phyloP scores from a whole-genome alignment of 1,140 invertebrate genomes.

The Macrobrachium rosenbergii region DNA sequence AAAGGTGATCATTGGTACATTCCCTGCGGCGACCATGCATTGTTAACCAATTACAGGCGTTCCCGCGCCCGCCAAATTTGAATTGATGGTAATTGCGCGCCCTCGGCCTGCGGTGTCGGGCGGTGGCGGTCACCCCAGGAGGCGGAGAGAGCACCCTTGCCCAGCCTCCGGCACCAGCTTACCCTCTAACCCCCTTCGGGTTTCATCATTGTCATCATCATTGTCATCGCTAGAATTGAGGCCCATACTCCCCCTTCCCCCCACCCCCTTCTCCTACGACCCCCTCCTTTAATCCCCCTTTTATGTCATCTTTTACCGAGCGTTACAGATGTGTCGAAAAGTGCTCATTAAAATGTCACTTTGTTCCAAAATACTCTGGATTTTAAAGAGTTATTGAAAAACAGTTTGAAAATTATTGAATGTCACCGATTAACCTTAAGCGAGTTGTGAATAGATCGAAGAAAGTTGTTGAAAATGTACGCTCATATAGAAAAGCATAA shows the following conservation, averaged over 20 bases:
- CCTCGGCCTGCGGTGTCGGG: slow-evolving; percentile 39
- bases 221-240: background rate
- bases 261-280: background rate
- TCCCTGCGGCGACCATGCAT: slow-evolving; percentile 38
- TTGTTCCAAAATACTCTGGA: too few species aligned
- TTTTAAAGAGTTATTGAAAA: too few species aligned
- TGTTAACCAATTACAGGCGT: slow-evolving; percentile 56
- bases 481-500: too few species aligned
- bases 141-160: background rate
- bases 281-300: background rate
- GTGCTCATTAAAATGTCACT: background rate
- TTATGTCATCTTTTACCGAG: background rate
- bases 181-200: background rate
- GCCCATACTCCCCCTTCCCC: background rate
- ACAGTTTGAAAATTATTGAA: too few species aligned
- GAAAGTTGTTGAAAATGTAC: too few species aligned
- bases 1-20: slow-evolving; percentile 58
- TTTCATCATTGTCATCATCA: background rate
- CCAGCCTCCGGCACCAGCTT: background rate
- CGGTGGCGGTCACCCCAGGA: background rate
- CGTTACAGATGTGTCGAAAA: too few species aligned
- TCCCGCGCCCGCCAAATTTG: slow-evolving; percentile 51
- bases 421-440: too few species aligned
- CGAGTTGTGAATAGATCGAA: too few species aligned
- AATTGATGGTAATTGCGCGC: slow-evolving; percentile 58